Conservation (phyloP, 1,140 invertebrate genomes). For the Leptopilina boulardi region DNA sequence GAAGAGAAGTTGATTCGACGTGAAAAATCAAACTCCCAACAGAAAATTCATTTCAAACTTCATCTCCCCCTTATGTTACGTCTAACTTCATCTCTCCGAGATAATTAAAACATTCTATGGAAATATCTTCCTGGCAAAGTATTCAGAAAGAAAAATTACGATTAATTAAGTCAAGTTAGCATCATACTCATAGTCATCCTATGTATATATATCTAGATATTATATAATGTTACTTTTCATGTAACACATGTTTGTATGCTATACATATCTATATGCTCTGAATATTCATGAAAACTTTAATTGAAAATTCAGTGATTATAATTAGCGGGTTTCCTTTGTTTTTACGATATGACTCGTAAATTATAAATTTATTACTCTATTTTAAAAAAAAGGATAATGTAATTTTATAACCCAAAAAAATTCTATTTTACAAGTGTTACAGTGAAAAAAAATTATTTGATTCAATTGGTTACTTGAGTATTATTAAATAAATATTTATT, state of each 20-base stretch:
- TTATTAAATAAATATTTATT: too few relatives aligned
- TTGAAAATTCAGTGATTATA: not conserved
- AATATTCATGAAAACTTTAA: not conserved
- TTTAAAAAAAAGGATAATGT: too few relatives aligned
- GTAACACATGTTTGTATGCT: not conserved
- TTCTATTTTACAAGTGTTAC: too few relatives aligned
- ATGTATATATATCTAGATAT: not conserved
- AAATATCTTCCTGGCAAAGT: not conserved
- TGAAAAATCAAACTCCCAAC: constrained; percentile 22
- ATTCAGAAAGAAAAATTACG: not conserved
- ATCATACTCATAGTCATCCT: not conserved
- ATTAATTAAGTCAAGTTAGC: not conserved
- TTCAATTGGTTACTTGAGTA: too few relatives aligned
- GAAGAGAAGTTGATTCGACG: not conserved
- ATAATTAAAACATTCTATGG: constrained; percentile 12
- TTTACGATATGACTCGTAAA: too few relatives aligned
- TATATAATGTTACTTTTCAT: not conserved
- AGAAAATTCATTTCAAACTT: constrained; percentile 12
- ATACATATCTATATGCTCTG: not conserved
- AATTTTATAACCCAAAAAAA: too few relatives aligned
- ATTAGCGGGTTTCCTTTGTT: too few relatives aligned
- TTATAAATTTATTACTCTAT: too few relatives aligned
- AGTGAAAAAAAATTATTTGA: too few relatives aligned
- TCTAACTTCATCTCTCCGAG: not conserved
- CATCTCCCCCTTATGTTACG: not conserved